Base-by-base conservation (phyloP, 2,888 invertebrate genomes). In the Saturnia japonica region DNA sequence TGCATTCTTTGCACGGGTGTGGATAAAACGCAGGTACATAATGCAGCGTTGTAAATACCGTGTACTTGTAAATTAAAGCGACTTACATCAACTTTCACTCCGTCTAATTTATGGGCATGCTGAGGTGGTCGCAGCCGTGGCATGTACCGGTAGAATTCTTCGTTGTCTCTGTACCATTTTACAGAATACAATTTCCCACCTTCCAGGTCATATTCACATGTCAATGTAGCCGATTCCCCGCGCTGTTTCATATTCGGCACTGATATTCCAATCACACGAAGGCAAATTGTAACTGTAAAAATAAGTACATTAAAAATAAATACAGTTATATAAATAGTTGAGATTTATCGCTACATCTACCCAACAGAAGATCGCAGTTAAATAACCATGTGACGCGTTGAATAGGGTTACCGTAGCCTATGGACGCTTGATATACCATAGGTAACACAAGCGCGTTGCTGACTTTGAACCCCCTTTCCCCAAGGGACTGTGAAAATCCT, bases 131-230 rank as follows among this genome's bases (percentile, higher is more conserved):
- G 91, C 77, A 96, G 88, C 67, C 94, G 91, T 4, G 96, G 96
- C 87, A 96, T 95, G 80, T 95, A 96, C 73, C 96, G 92, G 88
- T 95, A 96, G 85, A 96, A 96, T 85, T 96, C 96, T 79, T 95
- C 94, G 78, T 94, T 95, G 74, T 96, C 96, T 68, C 95, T 91
- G 87, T 96, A 96, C 95, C 96, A 96, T 84, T 96, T 96, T 68
- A 96, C 95, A 22, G 96, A 95, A 85, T 96, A 96, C 67, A 96
- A 87, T 62, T 94, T 94, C 19, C 95, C 95, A 0, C 95, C 95
- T 72, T 95, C 95, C 75, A 96, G 85, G 76, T 95, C 95, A 80
- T 95, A 96, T 75, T 95, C 94, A 80, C 96, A 96, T 16, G 89
- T 92, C 51, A 95, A 83, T 0, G 92, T 91, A 45, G 95, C 95